Evolutionary conservation across 2,888 invertebrate genomes (phyloP).

Genomic region (Drosophila algonquin): DNA sequence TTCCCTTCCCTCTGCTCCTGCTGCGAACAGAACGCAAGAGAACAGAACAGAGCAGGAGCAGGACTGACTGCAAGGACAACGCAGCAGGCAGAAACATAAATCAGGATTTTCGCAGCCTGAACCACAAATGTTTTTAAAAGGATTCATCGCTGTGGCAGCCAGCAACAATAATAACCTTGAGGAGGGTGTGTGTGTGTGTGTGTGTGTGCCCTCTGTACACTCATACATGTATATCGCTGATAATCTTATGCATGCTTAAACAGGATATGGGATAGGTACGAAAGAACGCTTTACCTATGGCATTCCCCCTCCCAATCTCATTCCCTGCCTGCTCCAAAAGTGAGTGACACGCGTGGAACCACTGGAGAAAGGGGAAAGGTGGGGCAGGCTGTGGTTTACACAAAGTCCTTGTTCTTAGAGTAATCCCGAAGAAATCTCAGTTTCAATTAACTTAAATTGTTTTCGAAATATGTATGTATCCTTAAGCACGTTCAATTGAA

Average conservation of each 20-base stretch:
- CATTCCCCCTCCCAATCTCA: neutral
- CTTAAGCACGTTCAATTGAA: neutral
- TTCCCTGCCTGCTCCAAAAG: neutral
- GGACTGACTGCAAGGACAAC: constrained; percentile 50
- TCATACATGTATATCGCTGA: constrained; percentile 52
- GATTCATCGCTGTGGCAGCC: constrained; percentile 54
- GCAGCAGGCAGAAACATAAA: constrained; percentile 73
- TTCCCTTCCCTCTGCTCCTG: constrained; percentile 36
- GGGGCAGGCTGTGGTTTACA: neutral
- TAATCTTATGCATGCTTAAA: constrained; percentile 76
- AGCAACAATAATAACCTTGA: constrained; percentile 48
- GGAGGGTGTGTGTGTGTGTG: constrained; percentile 23
- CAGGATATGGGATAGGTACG: constrained; percentile 35
- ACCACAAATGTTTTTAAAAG: constrained; percentile 78
- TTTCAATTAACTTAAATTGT: neutral
- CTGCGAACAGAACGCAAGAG: constrained; percentile 73
- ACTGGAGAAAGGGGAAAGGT: neutral
- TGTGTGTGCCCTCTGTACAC: neutral
- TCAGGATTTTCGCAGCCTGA: constrained; percentile 73
- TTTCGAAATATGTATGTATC: neutral
- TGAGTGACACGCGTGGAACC: neutral
- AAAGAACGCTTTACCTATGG: neutral
- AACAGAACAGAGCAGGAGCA: constrained; percentile 59
- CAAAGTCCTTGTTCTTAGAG: neutral
- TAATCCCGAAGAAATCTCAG: neutral